These are phyloP conservation scores for Pseudococcus longispinus DNA, from an alignment of 2,888 invertebrate genomes.

Conservation along the genomic window DNA sequence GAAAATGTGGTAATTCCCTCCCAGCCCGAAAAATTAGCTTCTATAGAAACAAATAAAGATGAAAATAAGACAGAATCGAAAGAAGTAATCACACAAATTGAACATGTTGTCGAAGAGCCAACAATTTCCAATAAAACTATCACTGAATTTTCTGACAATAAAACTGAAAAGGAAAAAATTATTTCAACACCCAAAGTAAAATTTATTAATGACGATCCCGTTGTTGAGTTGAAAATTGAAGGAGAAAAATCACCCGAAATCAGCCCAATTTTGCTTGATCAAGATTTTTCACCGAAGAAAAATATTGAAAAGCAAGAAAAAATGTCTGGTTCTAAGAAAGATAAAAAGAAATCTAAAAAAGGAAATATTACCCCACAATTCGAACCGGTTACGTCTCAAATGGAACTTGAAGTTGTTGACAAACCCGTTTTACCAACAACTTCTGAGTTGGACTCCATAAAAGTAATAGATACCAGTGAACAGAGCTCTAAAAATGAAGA, in stretches of 20 bases:
- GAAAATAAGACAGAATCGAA: neutral
- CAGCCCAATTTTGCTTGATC: neutral
- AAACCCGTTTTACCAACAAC: neutral
- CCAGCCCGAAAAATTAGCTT: neutral
- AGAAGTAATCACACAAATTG: neutral
- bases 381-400: neutral
- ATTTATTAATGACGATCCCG: neutral
- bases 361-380: neutral
- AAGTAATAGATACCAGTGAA: neutral
- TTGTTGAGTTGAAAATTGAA: neutral
- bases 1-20: neutral
- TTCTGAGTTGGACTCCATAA: neutral
- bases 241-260: neutral
- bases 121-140: neutral
- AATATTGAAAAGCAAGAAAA: neutral
- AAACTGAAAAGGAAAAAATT: neutral
- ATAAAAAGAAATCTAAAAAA: neutral
- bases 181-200: neutral
- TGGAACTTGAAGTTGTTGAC: neutral
- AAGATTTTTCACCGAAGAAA: neutral
- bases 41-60: neutral
- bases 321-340: neutral
- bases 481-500: neutral
- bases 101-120: neutral
- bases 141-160: neutral